Base-by-base conservation (phyloP, 1,140 invertebrate species). In the Hylaeus anthracinus region DNA sequence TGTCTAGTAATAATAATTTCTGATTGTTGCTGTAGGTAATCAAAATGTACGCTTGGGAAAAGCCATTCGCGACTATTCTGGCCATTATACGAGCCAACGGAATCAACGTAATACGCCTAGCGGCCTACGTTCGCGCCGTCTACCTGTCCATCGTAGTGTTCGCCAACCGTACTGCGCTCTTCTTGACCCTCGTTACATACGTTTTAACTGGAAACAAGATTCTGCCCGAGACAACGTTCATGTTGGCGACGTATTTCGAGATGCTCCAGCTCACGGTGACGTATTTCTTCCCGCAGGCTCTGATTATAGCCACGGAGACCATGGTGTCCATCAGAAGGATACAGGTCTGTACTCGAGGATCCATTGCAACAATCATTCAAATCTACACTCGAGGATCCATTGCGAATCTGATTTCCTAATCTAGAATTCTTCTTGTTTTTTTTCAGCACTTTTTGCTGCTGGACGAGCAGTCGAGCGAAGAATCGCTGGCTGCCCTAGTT, bases 1-100 rank as follows among this genome's bases (percentile, higher is more conserved):
- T 26, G 0, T 26, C 26, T 26, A 0, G 26, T 26, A 51, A 51
- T 51, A 51, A 51, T 9, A 10, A 51, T 48, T 48, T 48, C 45
- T 48, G 1, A 48, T 10, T 10, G 10, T 51, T 51, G 43, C 6
- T 12, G 14, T 61, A 96, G 93, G 94, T 95, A 0, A 96, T 98
- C 37, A 97, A 97, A 93, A 97, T 97, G 96, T 97, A 97, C 84
- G 95, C 96, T 2, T 97, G 96, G 96, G 96, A 97, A 86, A 95
- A 94, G 77, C 95, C 96, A 4, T 96, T 97, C 75, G 94, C 94
- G 72, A 93, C 93, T 45, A 93, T 96, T 0, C 94, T 96, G 0
- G 92, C 93, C 8, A 72, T 87, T 9, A 94, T 94, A 4, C 90
- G 96, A 80, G 92, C 93, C 12, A 89, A 94, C 41, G 97, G 98